Base-by-base conservation (phyloP, 2,888 invertebrate species). In the Idaea dimidiata region DNA sequence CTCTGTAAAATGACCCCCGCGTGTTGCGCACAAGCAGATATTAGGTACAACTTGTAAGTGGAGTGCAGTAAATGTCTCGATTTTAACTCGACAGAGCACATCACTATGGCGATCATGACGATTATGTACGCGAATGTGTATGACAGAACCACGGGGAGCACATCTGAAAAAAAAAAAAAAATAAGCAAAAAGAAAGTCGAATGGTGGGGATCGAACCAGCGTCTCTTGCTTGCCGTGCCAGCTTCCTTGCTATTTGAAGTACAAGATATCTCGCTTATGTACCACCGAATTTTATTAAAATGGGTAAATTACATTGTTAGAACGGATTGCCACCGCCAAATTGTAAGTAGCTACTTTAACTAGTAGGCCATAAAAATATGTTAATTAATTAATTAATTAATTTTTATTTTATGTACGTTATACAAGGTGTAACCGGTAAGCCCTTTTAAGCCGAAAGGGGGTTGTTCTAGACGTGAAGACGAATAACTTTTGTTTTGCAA, bases 41-140 rank as follows among this genome's bases (percentile, higher is more conserved):
- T 76, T 54, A 97, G 93, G 80, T 96, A 98, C 76, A 98, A 86
- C 81, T 97, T 97, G 89, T 97, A 98, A 0, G 98, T 98, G 1
- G 96, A 94, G 82, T 98, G 98, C 54, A 98, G 93, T 0, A 98
- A 89, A 77, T 97, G 97, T 3, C 97, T 93, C 0, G 95, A 94
- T 77, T 95, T 95, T 6, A 98, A 86, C 78, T 97, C 95, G 53
- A 96, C 94, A 81, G 95, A 93, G 84, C 97, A 96, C 71, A 97
- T 93, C 62, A 96, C 93, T 31, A 97, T 95, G 0, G 96, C 94
- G 18, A 96, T 84, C 70, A 96, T 88, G 2, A 98, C 89, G 56
- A 97, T 84, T 1, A 95, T 89, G 81, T 98, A 97, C 0, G 95
- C 93, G 32, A 96, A 91, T 0, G 95, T 93, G 79, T 96, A 97